Evolutionary conservation across 2,888 invertebrate genomes (phyloP).

Genomic region (Leptothorax acervorum): DNA sequence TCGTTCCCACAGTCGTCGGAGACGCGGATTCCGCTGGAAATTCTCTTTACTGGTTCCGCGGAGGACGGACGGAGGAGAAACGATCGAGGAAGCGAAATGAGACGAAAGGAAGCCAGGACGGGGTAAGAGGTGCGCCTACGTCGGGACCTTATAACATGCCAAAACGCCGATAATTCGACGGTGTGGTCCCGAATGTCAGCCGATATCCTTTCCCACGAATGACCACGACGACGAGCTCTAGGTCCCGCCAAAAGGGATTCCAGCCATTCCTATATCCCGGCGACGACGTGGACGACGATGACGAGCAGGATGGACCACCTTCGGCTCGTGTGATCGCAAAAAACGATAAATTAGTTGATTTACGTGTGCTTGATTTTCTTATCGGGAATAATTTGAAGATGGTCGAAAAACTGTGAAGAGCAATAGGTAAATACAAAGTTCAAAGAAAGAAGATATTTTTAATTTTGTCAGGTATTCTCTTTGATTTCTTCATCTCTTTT

Average conservation of each 20-base stretch:
- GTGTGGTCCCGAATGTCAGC: conserved; percentile 84
- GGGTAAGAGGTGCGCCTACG: conserved; percentile 60
- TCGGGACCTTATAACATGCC: conserved; percentile 83
- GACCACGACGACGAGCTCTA: conserved; percentile 62
- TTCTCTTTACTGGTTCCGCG: conserved; percentile 71
- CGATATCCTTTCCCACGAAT: conserved; percentile 84
- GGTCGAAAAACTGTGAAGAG: conserved; percentile 37
- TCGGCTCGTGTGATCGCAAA: conserved; percentile 80
- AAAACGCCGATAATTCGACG: conserved; percentile 85
- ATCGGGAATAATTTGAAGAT: conserved; percentile 68
- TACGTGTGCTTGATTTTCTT: conserved; percentile 77
- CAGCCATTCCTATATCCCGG: conserved; percentile 80
- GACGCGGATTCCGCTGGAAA: conserved; percentile 82
- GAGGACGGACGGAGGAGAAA: conserved; percentile 47
- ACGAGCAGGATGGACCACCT: conserved; percentile 62
- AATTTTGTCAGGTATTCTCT: conserved; percentile 40
- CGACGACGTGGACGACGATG: conserved; percentile 61
- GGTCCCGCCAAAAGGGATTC: conserved; percentile 82
- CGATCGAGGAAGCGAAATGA: conserved; percentile 58
- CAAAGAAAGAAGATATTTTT: neutral
- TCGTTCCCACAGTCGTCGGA: conserved; percentile 83
- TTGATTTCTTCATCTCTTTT: neutral
- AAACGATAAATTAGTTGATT: conserved; percentile 85
- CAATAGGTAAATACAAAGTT: conserved; percentile 39
- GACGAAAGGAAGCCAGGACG: conserved; percentile 31